Conservation (phyloP, 1,140 invertebrate genomes). For the Hetaerina americana region DNA sequence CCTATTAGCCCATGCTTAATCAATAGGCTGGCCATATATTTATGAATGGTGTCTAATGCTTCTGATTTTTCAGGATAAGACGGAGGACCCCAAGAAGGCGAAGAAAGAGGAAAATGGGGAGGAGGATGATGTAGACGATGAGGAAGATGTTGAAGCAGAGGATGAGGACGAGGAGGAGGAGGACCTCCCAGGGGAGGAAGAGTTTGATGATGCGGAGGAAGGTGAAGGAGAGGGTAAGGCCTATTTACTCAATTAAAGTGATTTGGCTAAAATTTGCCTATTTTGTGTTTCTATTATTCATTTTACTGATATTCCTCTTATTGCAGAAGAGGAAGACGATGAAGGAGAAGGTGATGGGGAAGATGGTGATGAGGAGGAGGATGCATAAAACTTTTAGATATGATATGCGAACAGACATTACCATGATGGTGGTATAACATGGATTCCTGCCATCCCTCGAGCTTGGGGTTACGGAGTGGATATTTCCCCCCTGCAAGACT, state of each 20-base stretch:
- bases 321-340: conserved; percentile 45
- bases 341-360: conserved; percentile 41
- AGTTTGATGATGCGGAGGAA: conserved; percentile 53
- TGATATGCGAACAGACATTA: not conserved
- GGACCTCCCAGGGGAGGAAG: conserved; percentile 41
- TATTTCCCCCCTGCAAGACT: not conserved
- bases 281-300: too few species aligned
- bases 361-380: conserved; percentile 36
- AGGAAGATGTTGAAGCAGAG: conserved; percentile 40
- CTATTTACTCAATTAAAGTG: not conserved
- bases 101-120: conserved; percentile 63
- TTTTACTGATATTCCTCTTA: conserved; percentile 18
- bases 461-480: conserved; percentile 5
- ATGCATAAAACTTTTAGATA: conserved; percentile 29
- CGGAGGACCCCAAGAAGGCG: conserved; percentile 57
- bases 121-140: conserved; percentile 37
- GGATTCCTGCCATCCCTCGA: conserved; percentile 5
- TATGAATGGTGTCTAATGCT: too few species aligned
- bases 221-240: conserved; percentile 39
- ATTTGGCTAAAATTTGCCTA: too few species aligned
- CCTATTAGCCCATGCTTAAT: too few species aligned
- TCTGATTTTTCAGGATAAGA: conserved; percentile 53
- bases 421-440: conserved; percentile 1
- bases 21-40: too few species aligned
- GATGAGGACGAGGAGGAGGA: conserved; percentile 32